Conservation (phyloP, 2,888 invertebrate species). For the Melanophora roralis region DNA sequence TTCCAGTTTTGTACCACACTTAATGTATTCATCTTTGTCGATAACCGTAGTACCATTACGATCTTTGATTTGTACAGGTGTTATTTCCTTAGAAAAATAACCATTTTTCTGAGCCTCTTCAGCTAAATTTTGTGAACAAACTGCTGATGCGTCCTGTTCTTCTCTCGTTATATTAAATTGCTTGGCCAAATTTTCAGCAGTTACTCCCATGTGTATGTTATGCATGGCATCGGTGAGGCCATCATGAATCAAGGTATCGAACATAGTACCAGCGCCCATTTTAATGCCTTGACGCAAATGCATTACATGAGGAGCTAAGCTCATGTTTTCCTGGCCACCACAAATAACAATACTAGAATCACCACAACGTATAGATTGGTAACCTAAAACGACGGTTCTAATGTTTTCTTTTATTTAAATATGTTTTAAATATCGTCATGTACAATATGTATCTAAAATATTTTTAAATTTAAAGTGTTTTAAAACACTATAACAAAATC, state of each 20-base stretch:
- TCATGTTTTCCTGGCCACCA: constrained; percentile 92
- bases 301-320: constrained; percentile 83
- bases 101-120: constrained; percentile 81
- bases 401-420: constrained; percentile 28
- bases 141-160: constrained; percentile 85
- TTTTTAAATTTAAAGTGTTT: too few species aligned
- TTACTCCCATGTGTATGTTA: constrained; percentile 87
- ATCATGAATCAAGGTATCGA: constrained; percentile 83
- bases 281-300: constrained; percentile 82
- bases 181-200: constrained; percentile 87
- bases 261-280: constrained; percentile 81
- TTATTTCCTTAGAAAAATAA: constrained; percentile 84
- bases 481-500: too few species aligned
- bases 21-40: constrained; percentile 84
- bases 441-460: too few species aligned
- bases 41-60: constrained; percentile 78
- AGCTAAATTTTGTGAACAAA: constrained; percentile 82
- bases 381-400: constrained; percentile 83
- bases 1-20: constrained; percentile 80
- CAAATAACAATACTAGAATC: constrained; percentile 84
- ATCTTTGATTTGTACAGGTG: constrained; percentile 80
- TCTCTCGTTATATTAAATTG: constrained; percentile 81
- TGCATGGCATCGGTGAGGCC: constrained; percentile 87
- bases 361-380: constrained; percentile 82
- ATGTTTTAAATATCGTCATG: too few species aligned